Evolutionary conservation across 92 coral and sea anemone species (phyloP), one percentile per base, ranked within the genome.

Genomic region (Pocillopora grandis): DNA sequence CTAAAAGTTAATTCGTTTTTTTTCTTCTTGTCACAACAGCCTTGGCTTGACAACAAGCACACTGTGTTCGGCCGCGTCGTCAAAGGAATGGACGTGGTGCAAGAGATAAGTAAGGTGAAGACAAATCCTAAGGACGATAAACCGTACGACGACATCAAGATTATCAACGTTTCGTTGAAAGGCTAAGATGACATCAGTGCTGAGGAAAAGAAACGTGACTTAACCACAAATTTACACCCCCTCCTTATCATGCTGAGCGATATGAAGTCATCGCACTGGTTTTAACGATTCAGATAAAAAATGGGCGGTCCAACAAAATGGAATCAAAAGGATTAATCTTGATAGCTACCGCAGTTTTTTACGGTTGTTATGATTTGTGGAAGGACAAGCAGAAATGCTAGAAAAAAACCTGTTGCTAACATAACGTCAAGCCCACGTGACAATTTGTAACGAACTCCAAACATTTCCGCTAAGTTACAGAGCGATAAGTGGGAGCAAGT

Each of bases 1-100:
- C 0, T 5, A 63, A n/a, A 9, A 3, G 5, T 11, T 19, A 19
- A 0, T 27, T 5, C 3, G 10, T 63, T 63, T 63, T 0, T 57
- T 52, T 56, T 83, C 66, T 52, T 62, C 37, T 72, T 78, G n/a
- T 72, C 56, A 62, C 62, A 68, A 27, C 86, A 96, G 99, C 99
- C 99, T 14, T 96, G 99, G 99, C 82, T 96, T 37, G 99, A 96
- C 74, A 96, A 94, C 87, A 96, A 96, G 75, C 99, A 96, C 92
- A 96, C 99, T 3, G 98, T 96, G 67, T 96, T 96, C 71, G 99
- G 99, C 16, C 93, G 99, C 36, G 99, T 96, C 33, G 87, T 76
- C 7, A 90, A 87, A 76, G 99, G 99, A 55, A 96, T 96, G 99
- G 99, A 96, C 76, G 98, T 95, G 16, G 97, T 84, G 1, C 95